Conservation (phyloP, 2,888 invertebrate species). For the Allophyes oxyacanthae region DNA sequence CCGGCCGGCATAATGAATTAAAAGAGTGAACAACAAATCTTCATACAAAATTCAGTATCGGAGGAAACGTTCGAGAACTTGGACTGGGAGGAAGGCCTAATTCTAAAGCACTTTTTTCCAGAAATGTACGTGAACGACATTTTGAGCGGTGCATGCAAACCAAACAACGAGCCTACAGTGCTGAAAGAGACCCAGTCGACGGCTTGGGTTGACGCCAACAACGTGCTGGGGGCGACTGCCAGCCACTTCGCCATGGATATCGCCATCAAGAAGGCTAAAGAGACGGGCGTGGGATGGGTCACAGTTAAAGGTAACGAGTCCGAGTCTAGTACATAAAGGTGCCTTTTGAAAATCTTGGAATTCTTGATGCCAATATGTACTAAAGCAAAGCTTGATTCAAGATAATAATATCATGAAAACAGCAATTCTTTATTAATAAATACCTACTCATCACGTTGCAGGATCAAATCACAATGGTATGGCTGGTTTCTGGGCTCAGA, state of each 20-base stretch:
- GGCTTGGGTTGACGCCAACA: constrained; percentile 94
- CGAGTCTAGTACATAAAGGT: too few species aligned
- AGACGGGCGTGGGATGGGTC: constrained; percentile 95
- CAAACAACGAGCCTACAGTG: constrained; percentile 90
- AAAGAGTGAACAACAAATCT: too few species aligned
- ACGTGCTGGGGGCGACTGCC: constrained; percentile 94
- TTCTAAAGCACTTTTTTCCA: constrained; percentile 64
- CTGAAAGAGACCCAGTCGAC: constrained; percentile 92
- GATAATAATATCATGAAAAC: too few species aligned
- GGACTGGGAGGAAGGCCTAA: too few species aligned
- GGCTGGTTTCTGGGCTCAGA: constrained; percentile 94
- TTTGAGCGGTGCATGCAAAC: constrained; percentile 90
- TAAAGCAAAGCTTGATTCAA: too few species aligned
- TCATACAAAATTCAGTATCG: too few species aligned
- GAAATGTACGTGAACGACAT: constrained; percentile 95
- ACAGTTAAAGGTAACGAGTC: constrained; percentile 90
- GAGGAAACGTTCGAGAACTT: too few species aligned
- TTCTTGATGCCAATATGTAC: too few species aligned
- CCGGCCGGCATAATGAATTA: too few species aligned
- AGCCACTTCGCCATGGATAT: constrained; percentile 94
- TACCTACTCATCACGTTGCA: constrained; percentile 60
- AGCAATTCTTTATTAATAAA: too few species aligned
- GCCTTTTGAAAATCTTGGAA: too few species aligned
- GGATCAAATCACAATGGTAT: constrained; percentile 97
- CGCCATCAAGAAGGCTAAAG: constrained; percentile 94